Evolutionary conservation across 2,888 invertebrate genomes (phyloP), one percentile per base, ranked within the genome.

Genomic region (Athalia rosae): DNA sequence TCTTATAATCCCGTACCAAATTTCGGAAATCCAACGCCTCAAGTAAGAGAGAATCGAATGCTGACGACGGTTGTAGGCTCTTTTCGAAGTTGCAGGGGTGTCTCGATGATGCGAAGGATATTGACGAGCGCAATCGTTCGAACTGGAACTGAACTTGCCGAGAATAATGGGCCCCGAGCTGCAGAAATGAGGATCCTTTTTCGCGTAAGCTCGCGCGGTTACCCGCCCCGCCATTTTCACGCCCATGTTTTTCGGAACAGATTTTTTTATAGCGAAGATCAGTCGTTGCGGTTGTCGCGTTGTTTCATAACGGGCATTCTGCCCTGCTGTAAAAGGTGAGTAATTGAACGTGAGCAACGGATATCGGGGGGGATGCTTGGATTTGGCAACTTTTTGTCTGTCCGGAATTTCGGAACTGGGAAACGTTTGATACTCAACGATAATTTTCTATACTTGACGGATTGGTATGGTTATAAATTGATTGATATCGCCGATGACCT

Each of bases 1-100:
- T 61, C 79, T 81, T 11, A 83, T 74, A 45, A 83, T 76, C 28
- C 63, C 71, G 4, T 81, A 80, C 83, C 83, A 83, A 77, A 81
- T 77, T n/a, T 80, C 80, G 4, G 79, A 28, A 58, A 83, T 69
- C 83, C 83, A 83, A 13, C 79, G 80, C 61, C 78, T 76, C 63
- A 83, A 13, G 15, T 77, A 48, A 4, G 66, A 67, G 4, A 77
- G 41, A 41, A 77, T 15, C n/a, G 77, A 50, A 50, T 47, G 41
- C 8, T 71, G 56, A 43, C 56, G 71, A 56, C 58, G 71, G 58
- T 41, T 41, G 41, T n/a, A 53, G 9, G 50, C 56, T 58, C 71
- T 43, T 71, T 28, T 43, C 28, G 28, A 28, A 28, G 28, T n/a
- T n/a, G 28, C 28, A 4, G 67, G 50, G 58, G 56, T 50, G n/a